These are phyloP conservation scores for Oligia fasciuncula DNA, from an alignment of 2,888 invertebrate genomes.

Conservation along the genomic window DNA sequence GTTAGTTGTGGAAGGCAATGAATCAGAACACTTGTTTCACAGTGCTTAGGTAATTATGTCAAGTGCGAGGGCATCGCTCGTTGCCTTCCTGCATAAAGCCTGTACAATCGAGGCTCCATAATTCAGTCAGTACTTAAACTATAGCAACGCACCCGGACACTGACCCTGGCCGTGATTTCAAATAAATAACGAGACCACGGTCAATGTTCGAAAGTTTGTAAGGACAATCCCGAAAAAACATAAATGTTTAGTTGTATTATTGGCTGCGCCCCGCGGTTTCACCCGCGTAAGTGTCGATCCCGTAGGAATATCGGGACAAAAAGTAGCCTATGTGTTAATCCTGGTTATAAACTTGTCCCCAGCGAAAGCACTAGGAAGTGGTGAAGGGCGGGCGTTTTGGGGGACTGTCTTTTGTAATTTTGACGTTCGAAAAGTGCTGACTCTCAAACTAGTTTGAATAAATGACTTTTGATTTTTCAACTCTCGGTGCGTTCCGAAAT, in stretches of 20 bases:
- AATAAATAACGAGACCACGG: conserved; percentile 22
- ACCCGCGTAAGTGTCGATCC: too few species aligned
- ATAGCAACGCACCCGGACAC: background rate
- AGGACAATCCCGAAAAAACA: background rate
- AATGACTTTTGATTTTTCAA: too few species aligned
- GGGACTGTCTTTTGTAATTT: too few species aligned
- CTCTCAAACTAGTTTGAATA: too few species aligned
- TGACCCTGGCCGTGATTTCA: conserved; percentile 25
- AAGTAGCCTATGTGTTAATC: too few species aligned
- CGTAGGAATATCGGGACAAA: too few species aligned
- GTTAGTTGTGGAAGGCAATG: background rate
- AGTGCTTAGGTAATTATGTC: background rate
- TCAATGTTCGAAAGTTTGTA: conserved; percentile 32
- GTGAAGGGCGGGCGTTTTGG: too few species aligned
- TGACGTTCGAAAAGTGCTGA: too few species aligned
- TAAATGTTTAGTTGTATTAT: background rate
- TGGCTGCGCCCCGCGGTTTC: too few species aligned
- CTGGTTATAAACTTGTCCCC: too few species aligned
- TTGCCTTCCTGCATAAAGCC: background rate
- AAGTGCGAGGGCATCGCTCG: background rate
- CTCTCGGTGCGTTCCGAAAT: too few species aligned
- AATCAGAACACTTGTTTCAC: background rate
- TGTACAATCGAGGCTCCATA: background rate
- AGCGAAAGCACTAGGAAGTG: too few species aligned
- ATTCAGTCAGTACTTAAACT: conserved; percentile 1